Evolutionary conservation across 2,797 vertebrate genomes (phyloP), one percentile per base, ranked within the genome.

Genomic region (Lacerta viridis): DNA sequence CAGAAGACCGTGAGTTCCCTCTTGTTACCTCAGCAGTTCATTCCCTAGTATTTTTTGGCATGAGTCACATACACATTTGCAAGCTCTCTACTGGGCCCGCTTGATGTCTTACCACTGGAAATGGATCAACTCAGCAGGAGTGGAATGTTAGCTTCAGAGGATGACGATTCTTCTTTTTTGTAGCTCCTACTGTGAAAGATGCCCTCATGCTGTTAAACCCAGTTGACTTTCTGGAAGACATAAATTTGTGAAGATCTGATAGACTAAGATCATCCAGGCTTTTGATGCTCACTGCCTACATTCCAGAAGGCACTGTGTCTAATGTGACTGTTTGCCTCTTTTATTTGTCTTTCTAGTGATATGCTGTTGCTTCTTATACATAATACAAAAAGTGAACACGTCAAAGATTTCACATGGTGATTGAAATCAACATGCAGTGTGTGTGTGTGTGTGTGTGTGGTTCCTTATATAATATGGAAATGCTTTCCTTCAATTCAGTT

Each of bases 41-140:
- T 96, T 95, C 90, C 90, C 75, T 90, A 88, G 69, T 77, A 76
- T 39, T 95, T 72, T 94, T 94, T 95, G 94, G 94, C 93, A 94
- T 91, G 91, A 95, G 92, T 85, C 83, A 88, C 92, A 81, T 83
- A 86, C 80, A 82, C 81, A 92, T 86, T 95, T 94, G 94, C 93
- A 93, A 93, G 93, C 94, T 90, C 89, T 95, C 94, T 94, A 92
- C 94, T 95, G 93, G 80, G 94, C 59, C 93, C 93, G 91, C 93
- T 94, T 94, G 93, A 94, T 96, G 93, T 87, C 90, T 95, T 93
- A 92, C 94, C 88, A 94, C 92, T 95, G 92, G 94, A 94, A 92
- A 94, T 93, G 80, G 92, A 91, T 81, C 92, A 96, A 91, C 92
- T 80, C 93, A 95, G 94, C 94, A 94, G 91, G 95, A 90, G 88